Percentiles rank a stretch among this genome's conserved stretches.
phyloP scores from a whole-genome alignment of 2,797 vertebrate genomes.

The Hippocampus kuda region DNA sequence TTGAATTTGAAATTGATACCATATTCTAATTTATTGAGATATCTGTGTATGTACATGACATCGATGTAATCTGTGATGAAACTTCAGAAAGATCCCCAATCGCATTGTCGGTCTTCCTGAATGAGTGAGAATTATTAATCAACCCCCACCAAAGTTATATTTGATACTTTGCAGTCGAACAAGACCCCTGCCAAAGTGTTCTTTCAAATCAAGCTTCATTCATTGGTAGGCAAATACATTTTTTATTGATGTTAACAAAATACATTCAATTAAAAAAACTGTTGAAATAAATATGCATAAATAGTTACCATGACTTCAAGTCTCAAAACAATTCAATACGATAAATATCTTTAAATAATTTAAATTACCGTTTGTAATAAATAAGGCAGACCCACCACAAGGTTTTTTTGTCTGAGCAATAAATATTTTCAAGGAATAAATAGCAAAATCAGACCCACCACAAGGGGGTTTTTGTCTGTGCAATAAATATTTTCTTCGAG shows the following conservation, averaged over 20 bases:
- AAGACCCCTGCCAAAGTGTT: not conserved
- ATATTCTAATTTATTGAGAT: no score
- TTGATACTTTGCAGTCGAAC: no score
- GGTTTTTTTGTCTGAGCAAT: not conserved
- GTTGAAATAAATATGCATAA: not conserved
- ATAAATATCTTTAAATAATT: not conserved
- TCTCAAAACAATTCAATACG: not conserved
- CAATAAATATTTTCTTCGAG: not conserved
- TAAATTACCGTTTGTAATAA: not conserved
- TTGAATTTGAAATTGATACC: no score
- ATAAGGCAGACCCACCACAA: not conserved
- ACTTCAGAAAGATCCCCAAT: no score
- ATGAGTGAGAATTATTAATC: no score
- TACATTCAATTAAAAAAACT: not conserved
- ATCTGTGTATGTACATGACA: no score
- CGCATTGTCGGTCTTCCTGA: no score
- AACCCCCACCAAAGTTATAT: no score
- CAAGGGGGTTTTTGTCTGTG: not conserved
- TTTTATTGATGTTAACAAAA: not conserved
- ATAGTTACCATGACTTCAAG: not conserved
- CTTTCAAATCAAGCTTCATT: not conserved
- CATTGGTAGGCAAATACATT: not conserved
- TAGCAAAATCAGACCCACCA: not conserved
- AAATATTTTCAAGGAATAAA: conserved; percentile 1
- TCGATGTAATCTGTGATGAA: no score